Base-by-base conservation (phyloP, 2,113 vertebrate genomes). In the Rhagologus leucostigma region DNA sequence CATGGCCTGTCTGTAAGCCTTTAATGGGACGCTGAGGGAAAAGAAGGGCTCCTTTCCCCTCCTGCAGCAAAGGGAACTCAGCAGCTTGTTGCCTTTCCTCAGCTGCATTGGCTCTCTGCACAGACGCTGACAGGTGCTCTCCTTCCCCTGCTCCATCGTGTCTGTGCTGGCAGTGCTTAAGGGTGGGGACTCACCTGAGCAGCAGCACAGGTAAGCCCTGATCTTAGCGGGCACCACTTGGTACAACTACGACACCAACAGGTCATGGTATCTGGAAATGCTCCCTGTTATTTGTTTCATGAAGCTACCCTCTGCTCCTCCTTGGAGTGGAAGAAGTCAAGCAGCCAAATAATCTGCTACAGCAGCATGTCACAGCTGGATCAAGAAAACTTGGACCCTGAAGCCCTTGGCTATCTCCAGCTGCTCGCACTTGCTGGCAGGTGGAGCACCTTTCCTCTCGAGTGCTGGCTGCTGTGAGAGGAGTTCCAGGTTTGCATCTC, bases 191-290 rank as follows among this genome's bases (percentile, higher is more conserved):
- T 39, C 8, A 4, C 18, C 35, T 24, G 59, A 33, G 42, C 10
- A 27, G 63, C 32, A 55, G 56, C 74, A 21, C 42, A 50, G 32
- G 11, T 13, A 33, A 71, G 24, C 44, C 42, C 50, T 73, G 44
- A 24, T 41, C 46, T 57, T 55, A n/a, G 41, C 0, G 0, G 46
- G 49, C 49, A 26, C 60, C 29, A 2, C 27, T 47, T 46, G 37
- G 26, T 4, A 1, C 55, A 65, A 26, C 35, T 33, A 3, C 1
- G 3, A 53, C 33, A 49, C 39, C 56, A 39, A 22, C 9, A 44
- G 35, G 37, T 55, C 10, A 1, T 0, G 2, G 42, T 30, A 94
- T 10, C 41, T 79, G 44, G 41, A 93, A 90, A 24, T 0, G 2
- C 7, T 84, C 39, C 27, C 19, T 5, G 13, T 44, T 60, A 17